phyloP scores from a whole-genome alignment of 2,113 vertebrate species.

The Scartelaos histophorus region DNA sequence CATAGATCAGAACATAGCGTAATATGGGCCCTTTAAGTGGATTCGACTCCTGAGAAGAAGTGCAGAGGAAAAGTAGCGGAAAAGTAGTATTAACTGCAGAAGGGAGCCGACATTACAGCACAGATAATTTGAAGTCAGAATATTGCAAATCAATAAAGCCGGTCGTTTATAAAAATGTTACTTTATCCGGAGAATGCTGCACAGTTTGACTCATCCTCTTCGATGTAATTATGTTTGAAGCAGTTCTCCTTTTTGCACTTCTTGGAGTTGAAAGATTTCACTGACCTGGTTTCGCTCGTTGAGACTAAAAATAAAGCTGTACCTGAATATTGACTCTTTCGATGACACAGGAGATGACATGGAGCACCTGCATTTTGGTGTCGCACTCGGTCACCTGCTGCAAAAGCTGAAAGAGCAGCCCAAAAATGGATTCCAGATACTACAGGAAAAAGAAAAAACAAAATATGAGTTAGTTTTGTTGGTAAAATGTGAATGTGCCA shows the following conservation, averaged over 20 bases:
- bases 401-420: slow-evolving; percentile 91
- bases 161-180: background rate
- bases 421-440: slow-evolving; percentile 95
- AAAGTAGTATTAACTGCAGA: slow-evolving; percentile 27
- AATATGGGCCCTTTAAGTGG: slow-evolving; percentile 41
- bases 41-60: slow-evolving; percentile 50
- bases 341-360: slow-evolving; percentile 96
- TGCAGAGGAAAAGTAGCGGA: slow-evolving; percentile 12
- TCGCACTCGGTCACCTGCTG: slow-evolving; percentile 97
- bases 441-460: slow-evolving; percentile 40
- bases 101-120: slow-evolving; percentile 15
- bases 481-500: no score
- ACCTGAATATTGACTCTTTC: slow-evolving; percentile 96
- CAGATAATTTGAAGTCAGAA: slow-evolving; percentile 6
- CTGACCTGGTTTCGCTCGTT: background rate
- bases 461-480: background rate
- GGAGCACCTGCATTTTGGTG: slow-evolving; percentile 98
- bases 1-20: no score
- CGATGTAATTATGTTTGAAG: slow-evolving; percentile 1
- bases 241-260: background rate
- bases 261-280: background rate
- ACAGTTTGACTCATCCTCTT: background rate
- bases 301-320: slow-evolving; percentile 32
- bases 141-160: slow-evolving; percentile 14
- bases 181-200: background rate